A percentile compares a stretch with the other conserved stretches of the same genome.
phyloP scores from a whole-genome alignment of 2,113 vertebrate genomes.

The Entosphenus tridentatus region DNA sequence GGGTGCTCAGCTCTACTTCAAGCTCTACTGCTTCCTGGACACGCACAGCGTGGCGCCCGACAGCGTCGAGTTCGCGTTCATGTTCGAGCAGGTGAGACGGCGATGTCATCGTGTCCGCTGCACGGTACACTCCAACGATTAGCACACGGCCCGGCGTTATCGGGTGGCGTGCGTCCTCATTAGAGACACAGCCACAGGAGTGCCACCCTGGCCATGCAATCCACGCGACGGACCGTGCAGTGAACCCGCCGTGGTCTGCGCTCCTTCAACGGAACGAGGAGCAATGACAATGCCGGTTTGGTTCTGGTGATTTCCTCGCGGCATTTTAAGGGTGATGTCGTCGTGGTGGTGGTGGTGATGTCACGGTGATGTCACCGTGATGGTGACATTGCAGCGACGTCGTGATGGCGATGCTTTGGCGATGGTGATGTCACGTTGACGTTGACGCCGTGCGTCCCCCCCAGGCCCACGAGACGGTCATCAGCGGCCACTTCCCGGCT shows the following conservation, averaged over 20 bases:
- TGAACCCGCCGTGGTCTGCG: neutral
- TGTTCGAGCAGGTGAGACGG: slow-evolving; percentile 71
- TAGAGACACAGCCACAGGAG: neutral
- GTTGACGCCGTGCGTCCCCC: too few relatives aligned
- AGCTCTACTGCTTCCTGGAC: slow-evolving; percentile 92
- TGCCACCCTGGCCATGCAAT: neutral
- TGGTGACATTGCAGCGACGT: too few relatives aligned
- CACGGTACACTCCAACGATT: neutral
- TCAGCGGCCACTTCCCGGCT: slow-evolving; percentile 68
- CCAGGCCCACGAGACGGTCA: slow-evolving; percentile 78
- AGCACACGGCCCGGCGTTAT: neutral
- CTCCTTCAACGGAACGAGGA: too few relatives aligned
- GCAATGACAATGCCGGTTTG: too few relatives aligned
- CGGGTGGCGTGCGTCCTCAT: neutral
- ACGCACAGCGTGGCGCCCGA: slow-evolving; percentile 57
- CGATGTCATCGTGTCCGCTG: neutral
- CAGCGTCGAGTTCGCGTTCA: slow-evolving; percentile 88
- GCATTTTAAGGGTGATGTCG: too few relatives aligned
- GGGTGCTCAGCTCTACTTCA: slow-evolving; percentile 44
- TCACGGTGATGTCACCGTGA: too few relatives aligned
- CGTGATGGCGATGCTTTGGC: too few relatives aligned
- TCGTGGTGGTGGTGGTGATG: too few relatives aligned
- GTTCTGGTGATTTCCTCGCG: too few relatives aligned
- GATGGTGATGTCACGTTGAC: too few relatives aligned
- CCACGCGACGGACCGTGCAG: neutral